Evolutionary conservation across 2,888 invertebrate species (phyloP).

Genomic region (Hoplodrina blanda): DNA sequence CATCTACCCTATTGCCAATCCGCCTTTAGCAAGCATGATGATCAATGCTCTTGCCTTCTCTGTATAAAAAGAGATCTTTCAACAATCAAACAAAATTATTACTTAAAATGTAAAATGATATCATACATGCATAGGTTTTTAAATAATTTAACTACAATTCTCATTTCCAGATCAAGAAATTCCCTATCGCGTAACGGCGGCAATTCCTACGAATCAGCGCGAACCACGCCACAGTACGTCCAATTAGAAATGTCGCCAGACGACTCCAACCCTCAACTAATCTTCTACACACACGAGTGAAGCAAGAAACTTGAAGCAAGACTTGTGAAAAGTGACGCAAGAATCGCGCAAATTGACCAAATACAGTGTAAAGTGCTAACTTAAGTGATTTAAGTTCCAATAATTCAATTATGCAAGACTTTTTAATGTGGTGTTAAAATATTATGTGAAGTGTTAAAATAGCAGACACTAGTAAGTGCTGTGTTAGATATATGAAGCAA

Average conservation of each 20-base stretch:
- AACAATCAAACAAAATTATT: too few relatives aligned
- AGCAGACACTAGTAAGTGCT: slow-evolving; percentile 49
- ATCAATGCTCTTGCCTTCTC: too few relatives aligned
- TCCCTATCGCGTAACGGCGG: slow-evolving; percentile 85
- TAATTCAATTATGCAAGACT: slow-evolving; percentile 51
- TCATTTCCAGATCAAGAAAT: slow-evolving; percentile 88
- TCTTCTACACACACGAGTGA: slow-evolving; percentile 95
- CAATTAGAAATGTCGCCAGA: slow-evolving; percentile 87
- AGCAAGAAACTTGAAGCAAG: slow-evolving; percentile 33
- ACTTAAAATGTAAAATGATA: too few relatives aligned
- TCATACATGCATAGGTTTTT: too few relatives aligned
- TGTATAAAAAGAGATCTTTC: too few relatives aligned
- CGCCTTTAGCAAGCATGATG: too few relatives aligned
- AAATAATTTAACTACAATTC: slow-evolving; percentile 1
- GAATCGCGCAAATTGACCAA: slow-evolving; percentile 36
- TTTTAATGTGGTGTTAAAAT: slow-evolving; percentile 17
- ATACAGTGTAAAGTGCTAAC: slow-evolving; percentile 34
- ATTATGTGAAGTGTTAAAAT: slow-evolving; percentile 22
- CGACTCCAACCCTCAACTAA: slow-evolving; percentile 94
- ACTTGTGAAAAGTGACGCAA: slow-evolving; percentile 32
- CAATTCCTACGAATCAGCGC: slow-evolving; percentile 85
- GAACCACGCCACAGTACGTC: slow-evolving; percentile 86
- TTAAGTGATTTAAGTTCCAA: slow-evolving; percentile 47
- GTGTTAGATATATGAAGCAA: slow-evolving; percentile 34
- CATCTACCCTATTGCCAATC: too few relatives aligned